Evolutionary conservation across 92 coral and sea anemone species (phyloP).

Genomic region (Paramuricea clavata): DNA sequence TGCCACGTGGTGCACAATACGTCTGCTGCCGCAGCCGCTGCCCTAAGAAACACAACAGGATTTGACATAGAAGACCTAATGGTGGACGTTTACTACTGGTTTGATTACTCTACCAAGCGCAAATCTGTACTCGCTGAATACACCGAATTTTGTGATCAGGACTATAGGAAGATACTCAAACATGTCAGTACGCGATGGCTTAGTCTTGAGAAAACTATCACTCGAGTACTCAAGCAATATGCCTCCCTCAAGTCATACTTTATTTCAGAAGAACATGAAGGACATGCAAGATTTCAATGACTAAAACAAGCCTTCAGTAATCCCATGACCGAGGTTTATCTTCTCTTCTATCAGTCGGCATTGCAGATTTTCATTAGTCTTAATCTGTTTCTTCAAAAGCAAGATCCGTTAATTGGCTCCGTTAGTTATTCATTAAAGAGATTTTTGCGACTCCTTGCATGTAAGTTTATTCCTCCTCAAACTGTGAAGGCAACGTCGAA

Average conservation of each 20-base stretch:
- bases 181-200: slow-evolving; percentile 75
- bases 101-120: slow-evolving; percentile 68
- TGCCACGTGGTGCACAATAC: slow-evolving; percentile 77
- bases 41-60: slow-evolving; percentile 50
- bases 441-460: slow-evolving; percentile 64
- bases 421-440: slow-evolving; percentile 52
- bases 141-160: slow-evolving; percentile 74
- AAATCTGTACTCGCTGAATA: slow-evolving; percentile 64
- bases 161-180: slow-evolving; percentile 67
- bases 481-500: slow-evolving; percentile 18
- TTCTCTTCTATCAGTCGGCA: slow-evolving; percentile 60
- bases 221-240: slow-evolving; percentile 60
- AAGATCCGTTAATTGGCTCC: slow-evolving; percentile 78
- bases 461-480: slow-evolving; percentile 62
- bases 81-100: slow-evolving; percentile 74
- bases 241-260: slow-evolving; percentile 66
- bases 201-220: slow-evolving; percentile 65
- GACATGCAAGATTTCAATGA: slow-evolving; percentile 55
- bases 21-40: slow-evolving; percentile 60
- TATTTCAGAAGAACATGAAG: slow-evolving; percentile 52
- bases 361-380: slow-evolving; percentile 65
- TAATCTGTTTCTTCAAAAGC: slow-evolving; percentile 71
- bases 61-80: slow-evolving; percentile 70
- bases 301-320: slow-evolving; percentile 54
- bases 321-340: slow-evolving; percentile 75